phyloP scores from a whole-genome alignment of 2,113 vertebrate species.

The Ramphastos sulfuratus region DNA sequence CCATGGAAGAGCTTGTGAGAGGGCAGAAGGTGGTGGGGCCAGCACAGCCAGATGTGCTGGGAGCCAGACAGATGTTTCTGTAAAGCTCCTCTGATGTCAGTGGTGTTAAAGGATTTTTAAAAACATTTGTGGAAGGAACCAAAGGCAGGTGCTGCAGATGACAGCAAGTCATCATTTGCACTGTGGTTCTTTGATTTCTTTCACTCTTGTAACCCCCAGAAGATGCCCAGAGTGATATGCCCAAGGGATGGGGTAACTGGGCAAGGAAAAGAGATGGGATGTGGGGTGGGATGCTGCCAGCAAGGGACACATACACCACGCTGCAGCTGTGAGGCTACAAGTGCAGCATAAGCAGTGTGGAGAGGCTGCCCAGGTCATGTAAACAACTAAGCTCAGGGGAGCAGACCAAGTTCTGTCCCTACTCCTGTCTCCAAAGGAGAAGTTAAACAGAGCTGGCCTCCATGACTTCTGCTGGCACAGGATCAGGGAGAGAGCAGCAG shows the following conservation, averaged over 20 bases:
- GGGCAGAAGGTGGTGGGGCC: not conserved
- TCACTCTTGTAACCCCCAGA: not conserved
- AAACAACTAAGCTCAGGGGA: not conserved
- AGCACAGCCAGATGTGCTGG: not conserved
- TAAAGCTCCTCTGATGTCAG: not conserved
- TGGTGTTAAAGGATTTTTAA: not conserved
- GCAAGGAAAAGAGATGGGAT: not conserved
- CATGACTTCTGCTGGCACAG: not conserved
- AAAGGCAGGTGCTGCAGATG: not conserved
- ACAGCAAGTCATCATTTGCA: rapidly evolving
- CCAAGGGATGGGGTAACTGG: rapidly evolving
- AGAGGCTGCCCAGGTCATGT: not conserved
- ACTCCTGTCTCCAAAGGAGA: not conserved
- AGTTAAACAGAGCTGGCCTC: not conserved
- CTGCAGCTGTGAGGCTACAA: not conserved
- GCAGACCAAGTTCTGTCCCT: not conserved
- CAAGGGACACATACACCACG: rapidly evolving
- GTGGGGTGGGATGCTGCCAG: rapidly evolving
- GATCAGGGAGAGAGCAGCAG: not conserved
- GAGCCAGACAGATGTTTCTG: not conserved
- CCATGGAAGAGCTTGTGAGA: rapidly evolving
- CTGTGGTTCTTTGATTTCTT: not conserved
- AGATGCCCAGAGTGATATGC: not conserved
- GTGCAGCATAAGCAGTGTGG: not conserved
- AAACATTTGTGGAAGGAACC: not conserved